These are phyloP conservation scores for Chorisops tibialis DNA, from an alignment of 2,888 invertebrate genomes.

Conservation along the genomic window DNA sequence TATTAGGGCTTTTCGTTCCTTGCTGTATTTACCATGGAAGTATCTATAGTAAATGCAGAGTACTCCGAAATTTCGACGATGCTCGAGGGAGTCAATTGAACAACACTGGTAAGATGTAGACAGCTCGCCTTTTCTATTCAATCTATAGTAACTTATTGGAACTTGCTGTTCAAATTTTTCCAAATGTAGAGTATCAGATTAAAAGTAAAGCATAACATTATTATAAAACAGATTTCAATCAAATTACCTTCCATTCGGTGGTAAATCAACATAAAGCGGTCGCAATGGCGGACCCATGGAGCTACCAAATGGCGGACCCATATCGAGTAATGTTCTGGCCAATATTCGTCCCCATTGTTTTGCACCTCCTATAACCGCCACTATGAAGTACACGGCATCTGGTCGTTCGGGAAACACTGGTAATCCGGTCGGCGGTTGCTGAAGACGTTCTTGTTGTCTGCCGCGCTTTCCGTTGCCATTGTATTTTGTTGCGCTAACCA, in stretches of 20 bases:
- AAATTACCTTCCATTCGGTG: conserved; percentile 40
- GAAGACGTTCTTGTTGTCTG: not conserved
- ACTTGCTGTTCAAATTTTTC: too few relatives aligned
- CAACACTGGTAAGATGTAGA: too few relatives aligned
- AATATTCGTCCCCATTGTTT: conserved; percentile 40
- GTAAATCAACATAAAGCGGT: conserved; percentile 40
- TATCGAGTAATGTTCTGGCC: conserved; percentile 38
- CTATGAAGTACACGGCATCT: conserved; percentile 41
- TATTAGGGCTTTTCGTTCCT: too few relatives aligned
- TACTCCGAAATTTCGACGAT: too few relatives aligned
- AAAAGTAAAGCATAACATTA: too few relatives aligned
- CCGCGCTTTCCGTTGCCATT: conserved; percentile 5
- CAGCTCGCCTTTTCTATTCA: too few relatives aligned
- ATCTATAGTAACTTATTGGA: too few relatives aligned
- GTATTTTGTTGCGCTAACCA: conserved; percentile 1
- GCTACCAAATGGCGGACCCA: conserved; percentile 41
- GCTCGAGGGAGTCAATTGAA: too few relatives aligned
- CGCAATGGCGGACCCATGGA: conserved; percentile 39
- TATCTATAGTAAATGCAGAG: too few relatives aligned
- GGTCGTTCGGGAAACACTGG: conserved; percentile 39
- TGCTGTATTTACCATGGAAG: too few relatives aligned
- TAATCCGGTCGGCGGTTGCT: conserved; percentile 26
- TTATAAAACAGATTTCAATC: too few relatives aligned
- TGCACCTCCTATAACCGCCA: conserved; percentile 41
- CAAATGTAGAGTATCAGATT: too few relatives aligned